Evolutionary conservation across 2,113 vertebrate species (phyloP), one percentile per base, ranked within the genome.

Genomic region (Actenoides lindsayi): DNA sequence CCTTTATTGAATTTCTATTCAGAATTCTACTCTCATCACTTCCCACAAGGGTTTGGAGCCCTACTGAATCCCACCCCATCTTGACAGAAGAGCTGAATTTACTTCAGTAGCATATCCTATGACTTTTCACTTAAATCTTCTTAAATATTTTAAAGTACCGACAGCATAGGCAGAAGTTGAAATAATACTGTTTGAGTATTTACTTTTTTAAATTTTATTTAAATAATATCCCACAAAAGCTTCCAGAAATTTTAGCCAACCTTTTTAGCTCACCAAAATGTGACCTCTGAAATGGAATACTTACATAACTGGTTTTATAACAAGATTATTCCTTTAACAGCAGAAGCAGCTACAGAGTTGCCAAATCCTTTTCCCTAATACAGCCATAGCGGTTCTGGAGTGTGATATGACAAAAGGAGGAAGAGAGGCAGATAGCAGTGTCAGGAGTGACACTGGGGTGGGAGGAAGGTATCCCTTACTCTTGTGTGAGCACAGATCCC

Each of bases 251-350:
- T 89, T 68, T 84, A 95, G 73, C 46, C 80, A 87, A 81, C 15
- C 39, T 42, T 82, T 90, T 75, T 6, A 83, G 71, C 54, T 81
- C 63, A 92, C 50, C 56, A 67, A 92, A 94, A 75, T 56, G 65
- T 56, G 80, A 95, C 93, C 91, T 91, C 48, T 82, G 65, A 94
- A 97, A 92, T 73, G 10, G 94, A 90, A 92, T 70, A 77, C 83
- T 89, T 96, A 92, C 56, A 84, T 90, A 94, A 94, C 59, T 67
- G 41, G 64, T 79, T 96, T 97, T 91, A 77, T 87, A 96, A 95
- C 77, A 89, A 75, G 80, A 94, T 89, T 68, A 84, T 86, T 91
- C 73, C 64, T 87, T 92, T 86, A 89, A 81, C 42, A 87, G 73
- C 73, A 81, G n/a, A 69, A 89, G 42, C 30, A 77, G 83, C 46